phyloP scores from a whole-genome alignment of 2,888 invertebrate genomes.

The Melipona beecheii region DNA sequence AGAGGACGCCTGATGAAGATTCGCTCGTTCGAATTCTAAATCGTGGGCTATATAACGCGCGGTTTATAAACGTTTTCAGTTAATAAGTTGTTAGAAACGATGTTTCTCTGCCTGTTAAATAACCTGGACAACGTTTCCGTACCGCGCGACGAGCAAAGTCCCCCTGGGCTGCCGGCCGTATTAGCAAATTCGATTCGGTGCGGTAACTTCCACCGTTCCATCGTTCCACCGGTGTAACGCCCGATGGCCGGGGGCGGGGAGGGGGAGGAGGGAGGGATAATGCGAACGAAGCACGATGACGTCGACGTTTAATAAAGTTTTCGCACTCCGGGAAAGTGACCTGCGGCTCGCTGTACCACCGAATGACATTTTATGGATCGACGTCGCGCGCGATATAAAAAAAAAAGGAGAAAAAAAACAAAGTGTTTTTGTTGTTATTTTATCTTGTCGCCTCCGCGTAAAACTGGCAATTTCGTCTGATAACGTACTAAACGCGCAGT shows the following conservation, averaged over 20 bases:
- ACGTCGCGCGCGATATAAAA: too few relatives aligned
- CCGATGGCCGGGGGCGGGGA: background rate
- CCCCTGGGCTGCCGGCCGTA: conserved; percentile 44
- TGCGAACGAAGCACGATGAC: conserved; percentile 28
- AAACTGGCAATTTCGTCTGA: too few relatives aligned
- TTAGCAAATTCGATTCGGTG: conserved; percentile 70
- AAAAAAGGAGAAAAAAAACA: too few relatives aligned
- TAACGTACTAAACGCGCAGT: too few relatives aligned
- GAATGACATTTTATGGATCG: background rate
- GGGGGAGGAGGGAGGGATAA: conserved; percentile 33
- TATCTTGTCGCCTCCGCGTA: too few relatives aligned
- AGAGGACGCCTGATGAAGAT: too few relatives aligned
- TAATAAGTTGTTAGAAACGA: conserved; percentile 39
- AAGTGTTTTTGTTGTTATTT: too few relatives aligned
- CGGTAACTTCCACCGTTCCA: conserved; percentile 50
- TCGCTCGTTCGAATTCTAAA: background rate
- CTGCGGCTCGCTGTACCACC: conserved; percentile 4
- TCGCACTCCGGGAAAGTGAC: conserved; percentile 24
- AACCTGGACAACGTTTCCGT: conserved; percentile 26
- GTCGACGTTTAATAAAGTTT: conserved; percentile 48
- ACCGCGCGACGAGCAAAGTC: conserved; percentile 48
- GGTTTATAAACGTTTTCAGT: conserved; percentile 27
- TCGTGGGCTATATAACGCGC: background rate
- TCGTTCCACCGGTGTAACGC: background rate
- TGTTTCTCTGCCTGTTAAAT: conserved; percentile 28